Evolutionary conservation across 2,888 invertebrate genomes (phyloP), one percentile per base, ranked within the genome.

Genomic region (Drosophila mimica): DNA sequence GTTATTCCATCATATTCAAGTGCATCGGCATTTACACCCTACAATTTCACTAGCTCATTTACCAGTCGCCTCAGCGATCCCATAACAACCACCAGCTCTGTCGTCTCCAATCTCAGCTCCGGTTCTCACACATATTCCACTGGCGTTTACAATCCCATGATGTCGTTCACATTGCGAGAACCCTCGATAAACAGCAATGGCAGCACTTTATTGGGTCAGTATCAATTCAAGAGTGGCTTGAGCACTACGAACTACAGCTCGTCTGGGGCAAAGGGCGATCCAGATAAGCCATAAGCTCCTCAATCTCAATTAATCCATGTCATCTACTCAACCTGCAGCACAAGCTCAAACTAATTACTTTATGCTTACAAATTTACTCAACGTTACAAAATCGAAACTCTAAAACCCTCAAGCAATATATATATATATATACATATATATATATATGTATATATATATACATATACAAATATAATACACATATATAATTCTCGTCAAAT

Each of bases 101-200:
- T 46, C 60, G 57, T 62, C 5, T 54, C 77, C 30, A 79, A 53
- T 49, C 74, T 69, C 33, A 76, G 63, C 67, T 69, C 67, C 28
- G 70, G 73, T 33, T 66, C 76, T 28, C 72, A 77, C 33, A 69
- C 85, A 43, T 82, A 82, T 48, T 74, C 90, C 54, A 83, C 86
- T 13, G 90, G 90, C 43, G 89, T 84, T 5, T 91, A 87, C 66
- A 91, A 87, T 79, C 90, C 92, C 52, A 82, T 92, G 71, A 82
- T 91, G 80, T 82, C 91, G 34, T 82, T 82, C 51, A 91, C 90
- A 34, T 70, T 90, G 65, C 81, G 83, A 61, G 90, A 89, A 58
- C 88, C 91, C 5, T 58, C 84, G n/a, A 38, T 64, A 38, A 53
- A 43, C 56, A 78, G 56, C 40, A 57, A 38, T 20, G 57, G 48